These are phyloP conservation scores for Cephonodes hylas DNA, from an alignment of 2,888 invertebrate genomes.

Conservation along the genomic window DNA sequence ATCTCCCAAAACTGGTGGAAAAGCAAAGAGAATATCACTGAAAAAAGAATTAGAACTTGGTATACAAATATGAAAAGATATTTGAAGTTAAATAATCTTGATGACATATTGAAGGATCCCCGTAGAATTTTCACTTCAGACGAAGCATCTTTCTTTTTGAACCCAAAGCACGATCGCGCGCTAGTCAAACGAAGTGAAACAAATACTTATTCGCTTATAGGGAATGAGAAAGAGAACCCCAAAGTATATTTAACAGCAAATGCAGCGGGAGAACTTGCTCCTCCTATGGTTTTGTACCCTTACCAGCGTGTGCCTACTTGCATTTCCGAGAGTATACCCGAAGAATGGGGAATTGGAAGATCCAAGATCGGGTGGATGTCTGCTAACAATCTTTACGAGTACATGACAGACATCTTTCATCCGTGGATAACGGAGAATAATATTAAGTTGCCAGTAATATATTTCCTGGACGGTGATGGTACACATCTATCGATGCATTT, in stretches of 20 bases:
- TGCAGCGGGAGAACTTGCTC: conserved; percentile 20
- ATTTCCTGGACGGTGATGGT: conserved; percentile 44
- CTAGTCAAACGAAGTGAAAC: not conserved
- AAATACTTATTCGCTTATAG: not conserved
- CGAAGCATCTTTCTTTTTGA: conserved; percentile 28
- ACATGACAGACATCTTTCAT: conserved; percentile 42
- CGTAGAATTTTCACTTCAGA: conserved; percentile 28
- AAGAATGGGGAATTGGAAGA: conserved; percentile 49
- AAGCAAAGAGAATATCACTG: conserved; percentile 22
- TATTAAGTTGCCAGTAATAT: conserved; percentile 35
- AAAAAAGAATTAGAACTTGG: conserved; percentile 13
- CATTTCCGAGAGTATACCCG: conserved; percentile 35
- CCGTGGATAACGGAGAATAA: conserved; percentile 44
- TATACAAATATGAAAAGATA: conserved; percentile 26
- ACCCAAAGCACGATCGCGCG: conserved; percentile 20
- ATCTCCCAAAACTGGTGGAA: conserved; percentile 30
- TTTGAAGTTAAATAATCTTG: conserved; percentile 24
- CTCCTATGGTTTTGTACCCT: conserved; percentile 18
- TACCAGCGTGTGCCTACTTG: conserved; percentile 17
- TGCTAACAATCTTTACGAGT: conserved; percentile 30
- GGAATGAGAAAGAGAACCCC: conserved; percentile 19
- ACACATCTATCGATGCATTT: conserved; percentile 32
- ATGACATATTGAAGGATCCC: conserved; percentile 24
- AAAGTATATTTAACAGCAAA: conserved; percentile 19
- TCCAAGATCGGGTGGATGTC: conserved; percentile 64